Evolutionary conservation across 2,797 vertebrate species (phyloP), one percentile per base, ranked within the genome.

Genomic region (Chloroceryle inda): DNA sequence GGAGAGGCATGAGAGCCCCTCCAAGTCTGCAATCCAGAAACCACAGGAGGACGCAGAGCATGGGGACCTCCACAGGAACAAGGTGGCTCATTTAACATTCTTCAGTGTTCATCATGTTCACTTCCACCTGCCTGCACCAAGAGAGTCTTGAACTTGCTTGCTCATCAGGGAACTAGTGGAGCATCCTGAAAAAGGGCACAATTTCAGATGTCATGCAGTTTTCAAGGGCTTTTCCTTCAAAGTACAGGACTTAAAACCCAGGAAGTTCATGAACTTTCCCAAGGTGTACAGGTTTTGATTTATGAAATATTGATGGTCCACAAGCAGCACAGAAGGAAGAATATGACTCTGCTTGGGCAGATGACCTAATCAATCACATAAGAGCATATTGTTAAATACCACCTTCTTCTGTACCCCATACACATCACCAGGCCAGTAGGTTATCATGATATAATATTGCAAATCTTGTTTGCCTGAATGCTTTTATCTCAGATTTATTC

Each of bases 1-100:
- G n/a, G 24, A 66, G 11, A 31, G 23, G 27, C 7, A 1, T 0
- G 1, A 38, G 5, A 33, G 2, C 3, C 10, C 16, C 17, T 73
- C 16, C 56, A 59, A 37, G 33, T 1, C 56, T 38, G 26, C 21
- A 37, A 13, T 5, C 52, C 63, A 69, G 53, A 15, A 88, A 53
- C 53, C 21, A 24, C 4, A 2, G 18, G 37, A 75, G 24, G 27
- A 68, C 14, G 59, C 11, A 11, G n/a, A 50, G 8, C 53, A 49
- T 3, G 1, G 26, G 6, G 37, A 64, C 13, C 13, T 26, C 18
- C 3, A 0, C 13, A 47, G 31, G 13, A 89, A 15, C 9, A 52
- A 58, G 24, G n/a, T 10, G 10, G 24, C 17, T 45, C 33, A 2
- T 27, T 24, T 24, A 61, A 42, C 26, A 37, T 47, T 73, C 26